Percentiles rank a stretch among this genome's conserved stretches.
Conservation (phyloP, 2,113 vertebrate genomes). For the Percopsis transmontana region DNA sequence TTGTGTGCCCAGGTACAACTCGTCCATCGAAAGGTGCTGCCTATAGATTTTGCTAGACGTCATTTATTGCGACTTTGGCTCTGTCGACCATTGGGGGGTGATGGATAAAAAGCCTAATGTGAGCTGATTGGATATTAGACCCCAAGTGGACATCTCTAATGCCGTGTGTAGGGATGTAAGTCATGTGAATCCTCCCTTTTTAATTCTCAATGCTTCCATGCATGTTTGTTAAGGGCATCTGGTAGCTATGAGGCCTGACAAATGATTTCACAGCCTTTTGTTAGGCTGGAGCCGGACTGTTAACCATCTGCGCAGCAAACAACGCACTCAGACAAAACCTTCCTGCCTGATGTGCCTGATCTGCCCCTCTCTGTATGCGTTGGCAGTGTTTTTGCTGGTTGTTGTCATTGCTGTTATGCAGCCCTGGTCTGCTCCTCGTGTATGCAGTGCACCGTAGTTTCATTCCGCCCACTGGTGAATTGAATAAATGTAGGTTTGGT, state of each 20-base stretch:
- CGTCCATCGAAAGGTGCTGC: background rate
- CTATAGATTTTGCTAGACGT: conserved; percentile 23
- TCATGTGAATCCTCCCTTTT: background rate
- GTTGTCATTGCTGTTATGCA: background rate
- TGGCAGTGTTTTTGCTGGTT: conserved; percentile 4
- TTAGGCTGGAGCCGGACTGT: conserved; percentile 36
- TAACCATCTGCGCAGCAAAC: conserved; percentile 45
- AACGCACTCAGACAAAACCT: conserved; percentile 19
- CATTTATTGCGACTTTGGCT: conserved; percentile 9
- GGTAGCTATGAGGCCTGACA: conserved; percentile 47
- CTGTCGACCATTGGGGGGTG: conserved; percentile 17
- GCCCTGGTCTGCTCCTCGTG: background rate
- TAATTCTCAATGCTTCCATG: background rate
- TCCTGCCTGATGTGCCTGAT: conserved; percentile 5
- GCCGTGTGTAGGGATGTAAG: background rate
- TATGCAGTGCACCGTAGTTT: background rate
- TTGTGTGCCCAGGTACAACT: conserved; percentile 13
- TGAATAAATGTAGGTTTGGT: conserved; percentile 12
- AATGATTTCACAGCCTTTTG: conserved; percentile 48
- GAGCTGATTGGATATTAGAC: conserved; percentile 18
- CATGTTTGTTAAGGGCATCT: conserved; percentile 36
- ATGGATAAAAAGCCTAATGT: conserved; percentile 8
- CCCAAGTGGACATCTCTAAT: conserved; percentile 5
- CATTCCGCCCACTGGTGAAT: conserved; percentile 4
- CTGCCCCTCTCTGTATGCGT: conserved; percentile 5